Percentiles rank a stretch among this genome's conserved stretches.
Conservation (phyloP, 2,113 vertebrate species). For the Pseudopodoces humilis region DNA sequence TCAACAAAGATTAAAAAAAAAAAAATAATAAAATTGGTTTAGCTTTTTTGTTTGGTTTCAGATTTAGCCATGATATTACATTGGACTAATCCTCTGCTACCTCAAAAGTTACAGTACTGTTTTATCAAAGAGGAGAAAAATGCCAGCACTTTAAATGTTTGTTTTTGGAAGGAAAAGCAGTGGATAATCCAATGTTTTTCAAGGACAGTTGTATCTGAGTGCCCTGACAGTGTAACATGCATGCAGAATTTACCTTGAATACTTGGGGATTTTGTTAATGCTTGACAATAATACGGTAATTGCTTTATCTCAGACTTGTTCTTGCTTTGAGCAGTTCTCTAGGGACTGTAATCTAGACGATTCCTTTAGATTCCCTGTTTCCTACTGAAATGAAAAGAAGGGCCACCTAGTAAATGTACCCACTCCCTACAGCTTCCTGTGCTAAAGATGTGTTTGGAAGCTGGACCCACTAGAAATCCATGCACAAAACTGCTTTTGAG, state of each 20-base stretch:
- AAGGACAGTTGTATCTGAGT: background rate
- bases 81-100: conserved; percentile 14
- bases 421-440: background rate
- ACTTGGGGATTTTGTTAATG: background rate
- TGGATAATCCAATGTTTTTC: background rate
- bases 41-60: conserved; percentile 21
- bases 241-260: background rate
- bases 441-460: background rate
- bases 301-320: background rate
- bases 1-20: background rate
- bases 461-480: background rate
- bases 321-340: background rate
- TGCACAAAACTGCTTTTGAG: background rate
- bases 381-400: background rate
- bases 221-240: background rate
- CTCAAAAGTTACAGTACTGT: conserved; percentile 1
- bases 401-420: background rate
- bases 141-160: background rate
- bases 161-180: background rate
- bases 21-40: background rate
- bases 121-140: conserved; percentile 11
- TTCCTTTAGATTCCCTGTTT: background rate
- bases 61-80: conserved; percentile 16
- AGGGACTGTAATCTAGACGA: background rate
- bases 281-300: background rate